phyloP scores from a whole-genome alignment of 2,113 vertebrate genomes.

The Pollachius pollachius region DNA sequence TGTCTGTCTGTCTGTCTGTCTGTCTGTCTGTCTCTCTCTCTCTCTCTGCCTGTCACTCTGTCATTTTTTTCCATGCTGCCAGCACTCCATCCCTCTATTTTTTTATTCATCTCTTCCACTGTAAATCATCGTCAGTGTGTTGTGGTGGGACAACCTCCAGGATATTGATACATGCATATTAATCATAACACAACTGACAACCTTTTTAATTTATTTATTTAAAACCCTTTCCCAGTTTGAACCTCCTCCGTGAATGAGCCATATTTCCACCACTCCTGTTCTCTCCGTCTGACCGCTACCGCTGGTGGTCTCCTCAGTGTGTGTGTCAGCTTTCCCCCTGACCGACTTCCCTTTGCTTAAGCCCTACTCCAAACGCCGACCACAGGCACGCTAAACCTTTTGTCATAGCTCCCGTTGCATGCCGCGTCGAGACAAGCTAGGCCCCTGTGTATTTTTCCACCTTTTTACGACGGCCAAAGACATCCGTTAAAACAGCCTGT shows the following conservation, averaged over 20 bases:
- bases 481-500: constrained; percentile 33
- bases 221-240: constrained; percentile 27
- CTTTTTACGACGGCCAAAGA: constrained; percentile 4
- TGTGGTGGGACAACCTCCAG: constrained; percentile 28
- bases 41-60: background rate
- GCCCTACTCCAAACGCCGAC: constrained; percentile 37
- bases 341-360: constrained; percentile 32
- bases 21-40: background rate
- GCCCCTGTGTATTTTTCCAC: too few relatives aligned
- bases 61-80: too few relatives aligned
- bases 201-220: constrained; percentile 3
- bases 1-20: background rate
- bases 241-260: constrained; percentile 25
- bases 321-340: constrained; percentile 30
- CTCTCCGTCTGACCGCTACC: constrained; percentile 36
- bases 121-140: constrained; percentile 12
- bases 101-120: background rate
- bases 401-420: constrained; percentile 17
- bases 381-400: constrained; percentile 30
- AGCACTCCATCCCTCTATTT: too few relatives aligned
- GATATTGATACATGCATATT: constrained; percentile 33
- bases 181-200: constrained; percentile 38
- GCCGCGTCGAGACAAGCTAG: too few relatives aligned
- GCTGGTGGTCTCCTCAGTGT: constrained; percentile 52
- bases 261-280: constrained; percentile 35